These are phyloP conservation scores for Danio rerio DNA, from an alignment of 2,113 vertebrate species.

Conservation along the genomic window DNA sequence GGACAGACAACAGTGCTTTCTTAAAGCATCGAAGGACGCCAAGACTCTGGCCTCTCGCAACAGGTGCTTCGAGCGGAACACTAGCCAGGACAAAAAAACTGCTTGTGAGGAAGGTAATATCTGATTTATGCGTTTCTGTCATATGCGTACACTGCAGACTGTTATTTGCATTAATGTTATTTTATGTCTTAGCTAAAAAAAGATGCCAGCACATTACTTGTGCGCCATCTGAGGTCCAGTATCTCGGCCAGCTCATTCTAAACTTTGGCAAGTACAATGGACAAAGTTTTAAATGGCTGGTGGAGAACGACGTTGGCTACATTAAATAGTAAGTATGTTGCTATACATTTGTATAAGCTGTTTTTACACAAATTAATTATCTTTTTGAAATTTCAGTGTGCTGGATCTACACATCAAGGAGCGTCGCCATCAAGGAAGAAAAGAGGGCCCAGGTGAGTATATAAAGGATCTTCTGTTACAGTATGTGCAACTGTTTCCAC, in stretches of 20 bases:
- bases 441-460: background rate
- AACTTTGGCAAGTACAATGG: background rate
- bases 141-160: background rate
- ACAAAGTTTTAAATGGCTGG: background rate
- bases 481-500: background rate
- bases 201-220: background rate
- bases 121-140: no score
- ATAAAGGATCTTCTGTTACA: background rate
- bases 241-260: background rate
- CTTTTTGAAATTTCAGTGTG: background rate
- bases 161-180: background rate
- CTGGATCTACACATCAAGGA: background rate
- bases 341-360: no score
- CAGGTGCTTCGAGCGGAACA: background rate
- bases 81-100: background rate
- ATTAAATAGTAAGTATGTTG: background rate
- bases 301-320: background rate
- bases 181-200: conserved; percentile 3
- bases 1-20: background rate
- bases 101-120: conserved; percentile 15
- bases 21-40: background rate
- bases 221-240: background rate
- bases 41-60: background rate
- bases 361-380: background rate
- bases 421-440: background rate